phyloP scores from a whole-genome alignment of 2,888 invertebrate genomes.

The Aplocera efformata region DNA sequence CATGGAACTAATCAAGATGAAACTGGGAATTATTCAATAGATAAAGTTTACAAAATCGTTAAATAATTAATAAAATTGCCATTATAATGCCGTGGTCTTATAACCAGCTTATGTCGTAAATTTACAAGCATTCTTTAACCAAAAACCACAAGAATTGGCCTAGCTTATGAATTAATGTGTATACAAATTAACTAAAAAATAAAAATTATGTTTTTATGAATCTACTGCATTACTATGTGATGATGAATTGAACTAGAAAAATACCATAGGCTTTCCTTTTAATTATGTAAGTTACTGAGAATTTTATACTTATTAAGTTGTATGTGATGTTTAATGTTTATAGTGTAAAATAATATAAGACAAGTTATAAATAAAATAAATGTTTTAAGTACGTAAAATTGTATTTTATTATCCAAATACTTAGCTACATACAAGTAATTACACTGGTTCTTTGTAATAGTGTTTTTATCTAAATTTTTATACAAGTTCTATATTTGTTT shows the following conservation, averaged over 20 bases:
- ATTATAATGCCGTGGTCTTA: too few relatives aligned
- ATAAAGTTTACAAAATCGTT: conserved; percentile 23
- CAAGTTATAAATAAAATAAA: conserved; percentile 23
- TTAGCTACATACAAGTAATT: background rate
- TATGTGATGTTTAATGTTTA: conserved; percentile 32
- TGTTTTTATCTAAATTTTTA: too few relatives aligned
- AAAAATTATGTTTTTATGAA: too few relatives aligned
- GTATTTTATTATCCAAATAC: conserved; percentile 1
- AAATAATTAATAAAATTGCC: background rate
- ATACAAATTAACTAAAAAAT: too few relatives aligned
- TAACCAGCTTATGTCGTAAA: too few relatives aligned
- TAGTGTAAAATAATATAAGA: conserved; percentile 21
- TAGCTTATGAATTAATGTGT: too few relatives aligned
- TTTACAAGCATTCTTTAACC: too few relatives aligned
- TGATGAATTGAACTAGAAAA: conserved; percentile 3
- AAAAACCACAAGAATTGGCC: too few relatives aligned
- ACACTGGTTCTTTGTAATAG: too few relatives aligned
- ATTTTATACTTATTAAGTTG: conserved; percentile 22
- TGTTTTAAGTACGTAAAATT: conserved; percentile 14
- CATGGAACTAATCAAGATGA: too few relatives aligned
- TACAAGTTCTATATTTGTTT: too few relatives aligned
- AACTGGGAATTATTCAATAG: too few relatives aligned
- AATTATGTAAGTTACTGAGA: conserved; percentile 13
- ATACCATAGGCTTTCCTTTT: conserved; percentile 8
- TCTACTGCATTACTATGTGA: background rate